These are phyloP conservation scores for Oryzias celebensis DNA, from an alignment of 2,113 vertebrate species.

Conservation along the genomic window DNA sequence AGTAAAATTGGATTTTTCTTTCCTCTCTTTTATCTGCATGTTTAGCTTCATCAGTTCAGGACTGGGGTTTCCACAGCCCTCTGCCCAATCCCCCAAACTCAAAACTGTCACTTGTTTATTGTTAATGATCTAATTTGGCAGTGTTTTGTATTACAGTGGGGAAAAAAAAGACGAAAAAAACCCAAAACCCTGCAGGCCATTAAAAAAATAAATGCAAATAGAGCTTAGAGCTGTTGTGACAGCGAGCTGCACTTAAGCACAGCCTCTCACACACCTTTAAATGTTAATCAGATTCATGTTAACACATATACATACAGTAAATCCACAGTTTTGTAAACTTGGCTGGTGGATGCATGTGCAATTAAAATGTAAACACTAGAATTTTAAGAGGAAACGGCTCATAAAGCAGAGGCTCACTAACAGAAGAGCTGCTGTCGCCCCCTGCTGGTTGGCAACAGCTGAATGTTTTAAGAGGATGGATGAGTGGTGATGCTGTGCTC, in stretches of 20 bases:
- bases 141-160: slow-evolving; percentile 2
- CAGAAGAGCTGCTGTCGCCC: slow-evolving; percentile 9
- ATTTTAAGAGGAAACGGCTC: neutral
- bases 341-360: slow-evolving; percentile 42
- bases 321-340: slow-evolving; percentile 15
- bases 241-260: slow-evolving; percentile 36
- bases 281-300: slow-evolving; percentile 11
- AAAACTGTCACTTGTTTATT: slow-evolving; percentile 9
- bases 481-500: slow-evolving; percentile 66
- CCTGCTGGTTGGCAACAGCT: slow-evolving; percentile 49
- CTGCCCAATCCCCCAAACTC: neutral
- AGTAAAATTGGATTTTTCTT: slow-evolving; percentile 8
- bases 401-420: slow-evolving; percentile 13
- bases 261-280: slow-evolving; percentile 20
- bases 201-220: slow-evolving; percentile 32
- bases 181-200: slow-evolving; percentile 15
- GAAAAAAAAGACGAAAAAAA: neutral
- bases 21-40: neutral
- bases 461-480: slow-evolving; percentile 45
- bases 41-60: slow-evolving; percentile 4
- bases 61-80: slow-evolving; percentile 56
- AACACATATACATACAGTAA: slow-evolving; percentile 1
- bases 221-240: slow-evolving; percentile 18
- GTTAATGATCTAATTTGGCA: slow-evolving; percentile 12
- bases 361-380: slow-evolving; percentile 5